These are phyloP conservation scores for Onychostruthus taczanowskii DNA, from an alignment of 2,113 vertebrate species.

Conservation along the genomic window DNA sequence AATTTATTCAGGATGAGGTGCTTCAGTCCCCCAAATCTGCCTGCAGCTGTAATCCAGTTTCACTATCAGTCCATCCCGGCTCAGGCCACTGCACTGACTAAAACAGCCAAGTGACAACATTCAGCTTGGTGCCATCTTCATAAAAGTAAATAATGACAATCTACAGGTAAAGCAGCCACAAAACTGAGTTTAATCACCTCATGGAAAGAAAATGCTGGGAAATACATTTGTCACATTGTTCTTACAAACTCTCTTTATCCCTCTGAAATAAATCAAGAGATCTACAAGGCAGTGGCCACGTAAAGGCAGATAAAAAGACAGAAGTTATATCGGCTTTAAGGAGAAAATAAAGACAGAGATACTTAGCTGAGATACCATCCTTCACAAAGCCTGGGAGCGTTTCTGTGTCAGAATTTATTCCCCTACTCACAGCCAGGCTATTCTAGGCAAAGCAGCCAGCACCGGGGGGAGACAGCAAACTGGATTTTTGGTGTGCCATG, in stretches of 20 bases:
- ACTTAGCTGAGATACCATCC: background rate
- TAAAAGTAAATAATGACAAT: background rate
- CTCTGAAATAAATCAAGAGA: background rate
- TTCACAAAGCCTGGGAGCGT: background rate
- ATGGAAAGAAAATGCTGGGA: background rate
- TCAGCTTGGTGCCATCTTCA: background rate
- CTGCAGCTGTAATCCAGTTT: background rate
- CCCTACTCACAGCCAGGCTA: background rate
- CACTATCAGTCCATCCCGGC: background rate
- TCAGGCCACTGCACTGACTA: background rate
- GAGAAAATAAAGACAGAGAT: background rate
- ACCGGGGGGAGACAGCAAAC: fast-evolving
- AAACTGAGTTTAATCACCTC: background rate
- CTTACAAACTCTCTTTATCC: background rate
- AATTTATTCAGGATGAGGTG: background rate
- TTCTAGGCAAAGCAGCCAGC: background rate
- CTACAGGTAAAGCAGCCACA: background rate
- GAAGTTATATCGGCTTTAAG: background rate
- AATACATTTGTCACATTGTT: background rate
- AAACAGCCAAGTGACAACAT: background rate
- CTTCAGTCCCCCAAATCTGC: background rate
- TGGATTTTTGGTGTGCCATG: background rate
- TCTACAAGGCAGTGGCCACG: background rate
- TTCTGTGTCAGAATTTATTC: background rate
- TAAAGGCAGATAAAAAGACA: background rate